Conservation (phyloP, 1,140 invertebrate species). For the Pseudomyrmex sp. region DNA sequence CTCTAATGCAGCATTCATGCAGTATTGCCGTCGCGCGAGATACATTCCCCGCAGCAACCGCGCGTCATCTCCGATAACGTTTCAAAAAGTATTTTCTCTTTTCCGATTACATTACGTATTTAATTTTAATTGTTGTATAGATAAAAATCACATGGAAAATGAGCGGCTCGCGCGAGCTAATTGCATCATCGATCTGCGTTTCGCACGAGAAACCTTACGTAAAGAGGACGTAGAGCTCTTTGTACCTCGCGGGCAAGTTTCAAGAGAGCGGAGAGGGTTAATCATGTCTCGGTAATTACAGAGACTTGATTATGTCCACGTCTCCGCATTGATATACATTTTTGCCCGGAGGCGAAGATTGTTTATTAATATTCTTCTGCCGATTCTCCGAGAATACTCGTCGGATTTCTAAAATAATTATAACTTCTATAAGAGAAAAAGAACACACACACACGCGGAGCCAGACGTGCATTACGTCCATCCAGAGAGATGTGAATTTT, state of each 20-base stretch:
- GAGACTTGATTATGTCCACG: conserved; percentile 31
- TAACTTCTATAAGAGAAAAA: neutral
- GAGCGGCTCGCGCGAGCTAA: conserved; percentile 6
- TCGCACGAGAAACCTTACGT: neutral
- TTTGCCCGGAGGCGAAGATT: neutral
- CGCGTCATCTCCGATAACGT: neutral
- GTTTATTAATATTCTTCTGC: conserved; percentile 38
- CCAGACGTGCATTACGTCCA: too few species aligned
- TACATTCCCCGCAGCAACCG: conserved; percentile 34
- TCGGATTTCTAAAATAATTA: neutral
- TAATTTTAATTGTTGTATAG: conserved; percentile 6
- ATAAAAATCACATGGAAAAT: conserved; percentile 27
- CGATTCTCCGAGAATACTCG: neutral
- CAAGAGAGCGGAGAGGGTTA: neutral
- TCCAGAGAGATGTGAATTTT: neutral
- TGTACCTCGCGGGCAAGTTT: neutral
- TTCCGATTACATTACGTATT: conserved; percentile 5
- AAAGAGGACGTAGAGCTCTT: neutral
- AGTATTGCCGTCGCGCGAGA: conserved; percentile 23
- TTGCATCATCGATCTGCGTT: conserved; percentile 28
- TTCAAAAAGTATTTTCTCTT: conserved; percentile 9
- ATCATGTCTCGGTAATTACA: conserved; percentile 35
- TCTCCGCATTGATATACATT: conserved; percentile 29
- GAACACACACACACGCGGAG: neutral
- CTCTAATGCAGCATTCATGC: conserved; percentile 43